Base-by-base conservation (phyloP, 2,797 vertebrate species). In the Oreochromis grahami region DNA sequence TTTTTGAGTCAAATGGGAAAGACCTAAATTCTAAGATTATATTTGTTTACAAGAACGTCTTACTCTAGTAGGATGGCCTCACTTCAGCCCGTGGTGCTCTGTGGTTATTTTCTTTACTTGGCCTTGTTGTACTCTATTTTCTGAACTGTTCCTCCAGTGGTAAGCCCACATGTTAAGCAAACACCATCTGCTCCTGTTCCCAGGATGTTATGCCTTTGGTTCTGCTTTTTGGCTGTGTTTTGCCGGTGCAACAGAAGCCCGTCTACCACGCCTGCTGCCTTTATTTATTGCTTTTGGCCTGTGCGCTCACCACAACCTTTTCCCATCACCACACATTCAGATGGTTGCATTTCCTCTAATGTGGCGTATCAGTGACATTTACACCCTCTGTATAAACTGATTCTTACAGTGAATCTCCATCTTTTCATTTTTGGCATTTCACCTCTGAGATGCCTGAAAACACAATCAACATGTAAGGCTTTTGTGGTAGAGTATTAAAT, bases 311-410 rank as follows among this genome's bases (percentile, higher is more conserved):
- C 19, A 38, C 60, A 65, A 21, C 2, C 3, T 3, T 8, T 4
- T 19, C 3, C 11, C 38, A 14, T 24, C 5, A 79, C 19, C 1
- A 56, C 43, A 15, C 45, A 13, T 78, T 79, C 26, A 91, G 88
- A 36, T 88, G 32, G 82, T 87, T 70, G 97, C 97, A 68, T 98
- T 97, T 3, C 94, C 98, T 88, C 96, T 98, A 79, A 98, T 98
- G 97, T 93, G 98, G 94, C 97, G 97, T 92, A 98, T 97, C 89
- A 97, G 97, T 17, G 98, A 98, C 95, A 98, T 98, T 91, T 98
- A 98, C 83, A 60, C 9, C 63, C 98, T 98, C 94, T 58, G 55
- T 58, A 98, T 98, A 94, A 98, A 98, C 96, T 98, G 98, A 96
- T 96, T 98, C 34, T 65, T n/a, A 36, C 32, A 63, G 32, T 36